These are phyloP conservation scores for Syngnathus floridae DNA, from an alignment of 2,113 vertebrate species.

Conservation along the genomic window DNA sequence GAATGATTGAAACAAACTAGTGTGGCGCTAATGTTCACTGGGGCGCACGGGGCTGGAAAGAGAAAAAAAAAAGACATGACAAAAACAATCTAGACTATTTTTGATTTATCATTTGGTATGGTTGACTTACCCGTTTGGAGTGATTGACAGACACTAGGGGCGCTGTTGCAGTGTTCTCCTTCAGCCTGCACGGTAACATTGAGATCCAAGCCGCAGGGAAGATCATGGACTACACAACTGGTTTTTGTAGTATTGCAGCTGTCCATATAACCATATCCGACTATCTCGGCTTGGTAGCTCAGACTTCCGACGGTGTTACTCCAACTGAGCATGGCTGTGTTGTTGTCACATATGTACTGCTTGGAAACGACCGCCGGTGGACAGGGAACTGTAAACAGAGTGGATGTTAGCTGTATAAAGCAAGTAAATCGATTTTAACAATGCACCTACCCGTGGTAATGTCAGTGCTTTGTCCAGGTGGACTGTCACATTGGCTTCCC, in stretches of 20 bases:
- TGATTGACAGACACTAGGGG: constrained; percentile 24
- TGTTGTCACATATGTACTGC: constrained; percentile 34
- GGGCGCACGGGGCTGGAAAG: constrained; percentile 58
- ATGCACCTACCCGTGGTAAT: constrained; percentile 49
- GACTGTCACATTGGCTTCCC: constrained; percentile 49
- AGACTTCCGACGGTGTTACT: constrained; percentile 24
- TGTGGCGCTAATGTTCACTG: constrained; percentile 46
- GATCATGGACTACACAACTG: constrained; percentile 38
- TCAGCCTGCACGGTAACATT: constrained; percentile 45
- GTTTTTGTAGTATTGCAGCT: constrained; percentile 41
- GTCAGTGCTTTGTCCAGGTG: constrained; percentile 31
- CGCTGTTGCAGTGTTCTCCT: constrained; percentile 45
- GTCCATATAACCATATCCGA: constrained; percentile 22
- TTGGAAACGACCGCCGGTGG: constrained; percentile 32
- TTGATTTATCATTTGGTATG: too few species aligned
- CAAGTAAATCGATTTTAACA: background rate
- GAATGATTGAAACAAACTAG: constrained; percentile 47
- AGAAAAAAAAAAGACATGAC: background rate
- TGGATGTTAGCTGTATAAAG: background rate
- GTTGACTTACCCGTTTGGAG: constrained; percentile 51
- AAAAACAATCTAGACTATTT: too few species aligned
- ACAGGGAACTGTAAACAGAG: constrained; percentile 46
- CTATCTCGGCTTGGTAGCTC: constrained; percentile 28
- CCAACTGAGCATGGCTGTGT: constrained; percentile 37
- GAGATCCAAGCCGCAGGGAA: constrained; percentile 61